Base-by-base conservation (phyloP, 2,888 invertebrate species). In the Drosophila kambysellisi region DNA sequence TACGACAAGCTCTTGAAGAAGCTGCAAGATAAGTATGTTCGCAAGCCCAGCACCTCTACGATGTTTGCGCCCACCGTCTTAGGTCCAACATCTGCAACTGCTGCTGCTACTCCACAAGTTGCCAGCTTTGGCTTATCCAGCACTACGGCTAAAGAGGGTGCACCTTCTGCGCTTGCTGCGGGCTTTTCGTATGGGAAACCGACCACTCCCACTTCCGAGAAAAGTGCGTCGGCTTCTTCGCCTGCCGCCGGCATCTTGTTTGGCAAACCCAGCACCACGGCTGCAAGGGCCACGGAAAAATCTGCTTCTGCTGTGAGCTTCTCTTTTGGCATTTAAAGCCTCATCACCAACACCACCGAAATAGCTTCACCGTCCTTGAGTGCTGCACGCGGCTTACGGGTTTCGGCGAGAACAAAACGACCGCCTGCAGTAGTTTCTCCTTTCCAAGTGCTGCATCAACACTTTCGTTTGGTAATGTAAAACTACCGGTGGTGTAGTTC, bases 401-500 rank as follows among this genome's bases (percentile, higher is more conserved):
- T 25, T 25, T 25, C 25, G 25, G 25, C 25, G 25, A 25, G 25
- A 25, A 25, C 25, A 25, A 25, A 25, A 25, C 25, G 25, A 25
- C 25, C 25, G 25, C 25, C 25, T 25, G 25, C 15, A 25, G 50
- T 7, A 94, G 95, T 53, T 96, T 96, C 90, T 95, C 95, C 74
- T 96, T 96, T 91, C 95, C 95, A 57, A 65, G 79, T 3, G 93
- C 93, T 43, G 93, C 94, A 1, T 94, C 95, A 79, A 95, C 96
- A 60, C 96, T 96, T 87, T 94, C 95, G 50, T 96, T 96, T 89
- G 94, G 94, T 74, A 81, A 94, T 93, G 74, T 91, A 2, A 81
- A 91, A 35, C 91, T 92, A 3, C 98, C 98, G 0, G 97, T 97
- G 94, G 96, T 95, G n/a, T 98, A 98, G 88, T 96, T 96, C 76